A percentile compares a stretch with the other conserved stretches of the same genome.
These are phyloP conservation scores for Dipodomys stephensi DNA, from an alignment of 2,113 vertebrate genomes.

Conservation along the genomic window DNA sequence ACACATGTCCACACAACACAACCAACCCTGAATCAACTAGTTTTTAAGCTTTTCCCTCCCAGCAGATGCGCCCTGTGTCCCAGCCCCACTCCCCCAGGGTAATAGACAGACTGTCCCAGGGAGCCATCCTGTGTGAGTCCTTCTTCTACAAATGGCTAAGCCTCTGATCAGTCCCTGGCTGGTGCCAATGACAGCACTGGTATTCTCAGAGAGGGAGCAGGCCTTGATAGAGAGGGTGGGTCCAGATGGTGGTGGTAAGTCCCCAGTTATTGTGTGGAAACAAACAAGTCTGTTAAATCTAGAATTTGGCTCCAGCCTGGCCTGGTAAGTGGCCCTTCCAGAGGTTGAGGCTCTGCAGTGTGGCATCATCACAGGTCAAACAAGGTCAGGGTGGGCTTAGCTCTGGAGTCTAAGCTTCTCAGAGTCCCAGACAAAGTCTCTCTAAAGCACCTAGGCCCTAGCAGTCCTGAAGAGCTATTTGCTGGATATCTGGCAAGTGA, in stretches of 20 bases:
- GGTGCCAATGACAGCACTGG: slow-evolving; percentile 9
- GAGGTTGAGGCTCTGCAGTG: neutral
- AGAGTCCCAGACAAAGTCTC: neutral
- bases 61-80: neutral
- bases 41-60: neutral
- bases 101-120: neutral
- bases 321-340: neutral
- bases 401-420: neutral
- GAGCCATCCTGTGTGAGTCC: neutral
- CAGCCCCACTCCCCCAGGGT: neutral
- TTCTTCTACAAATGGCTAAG: slow-evolving; percentile 21
- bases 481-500: neutral
- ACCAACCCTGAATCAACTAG: neutral
- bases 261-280: slow-evolving; percentile 71
- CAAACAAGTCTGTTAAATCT: slow-evolving; percentile 61
- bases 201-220: slow-evolving; percentile 34
- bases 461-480: neutral
- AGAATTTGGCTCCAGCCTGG: slow-evolving; percentile 32
- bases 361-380: neutral
- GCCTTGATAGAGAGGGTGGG: slow-evolving; percentile 40
- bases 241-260: slow-evolving; percentile 73
- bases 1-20: neutral
- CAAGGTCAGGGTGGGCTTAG: neutral
- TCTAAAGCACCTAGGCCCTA: neutral
- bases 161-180: slow-evolving; percentile 44